phyloP scores from a whole-genome alignment of 2,113 vertebrate species.

The Haplotaxodon microlepis region DNA sequence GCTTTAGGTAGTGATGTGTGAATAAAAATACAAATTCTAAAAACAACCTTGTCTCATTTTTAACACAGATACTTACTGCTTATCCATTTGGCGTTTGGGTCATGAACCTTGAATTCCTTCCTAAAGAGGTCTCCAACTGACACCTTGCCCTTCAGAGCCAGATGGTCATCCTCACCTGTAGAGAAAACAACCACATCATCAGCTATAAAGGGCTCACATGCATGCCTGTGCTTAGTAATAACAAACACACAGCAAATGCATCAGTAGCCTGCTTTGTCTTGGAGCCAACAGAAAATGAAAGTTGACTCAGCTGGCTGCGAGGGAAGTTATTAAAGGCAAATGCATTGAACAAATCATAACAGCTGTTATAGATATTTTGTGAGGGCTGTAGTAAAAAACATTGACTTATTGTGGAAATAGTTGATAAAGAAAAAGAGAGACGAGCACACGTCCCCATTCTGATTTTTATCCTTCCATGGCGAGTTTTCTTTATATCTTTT shows the following conservation, averaged over 20 bases:
- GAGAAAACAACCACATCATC: background rate
- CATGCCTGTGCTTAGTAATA: background rate
- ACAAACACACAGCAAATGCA: background rate
- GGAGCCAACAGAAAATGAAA: background rate
- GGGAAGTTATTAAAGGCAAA: background rate
- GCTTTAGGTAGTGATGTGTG: background rate
- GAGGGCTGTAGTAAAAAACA: background rate
- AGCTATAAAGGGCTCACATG: background rate
- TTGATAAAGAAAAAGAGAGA: background rate
- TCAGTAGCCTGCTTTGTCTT: background rate
- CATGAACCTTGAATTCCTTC: conserved; percentile 85
- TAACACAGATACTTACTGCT: conserved; percentile 75
- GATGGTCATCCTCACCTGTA: conserved; percentile 86
- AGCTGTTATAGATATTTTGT: background rate
- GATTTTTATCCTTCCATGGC: background rate
- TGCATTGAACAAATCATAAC: background rate
- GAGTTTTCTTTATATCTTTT: background rate
- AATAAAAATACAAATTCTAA: background rate
- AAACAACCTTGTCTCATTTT: background rate
- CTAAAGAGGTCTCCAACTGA: conserved; percentile 85
- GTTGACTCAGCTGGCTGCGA: background rate
- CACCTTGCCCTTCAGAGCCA: conserved; percentile 89
- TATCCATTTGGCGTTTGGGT: conserved; percentile 91
- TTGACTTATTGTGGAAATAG: background rate
- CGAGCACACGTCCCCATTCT: background rate